phyloP scores from a whole-genome alignment of 2,113 vertebrate species.

The Peucedramus taeniatus region DNA sequence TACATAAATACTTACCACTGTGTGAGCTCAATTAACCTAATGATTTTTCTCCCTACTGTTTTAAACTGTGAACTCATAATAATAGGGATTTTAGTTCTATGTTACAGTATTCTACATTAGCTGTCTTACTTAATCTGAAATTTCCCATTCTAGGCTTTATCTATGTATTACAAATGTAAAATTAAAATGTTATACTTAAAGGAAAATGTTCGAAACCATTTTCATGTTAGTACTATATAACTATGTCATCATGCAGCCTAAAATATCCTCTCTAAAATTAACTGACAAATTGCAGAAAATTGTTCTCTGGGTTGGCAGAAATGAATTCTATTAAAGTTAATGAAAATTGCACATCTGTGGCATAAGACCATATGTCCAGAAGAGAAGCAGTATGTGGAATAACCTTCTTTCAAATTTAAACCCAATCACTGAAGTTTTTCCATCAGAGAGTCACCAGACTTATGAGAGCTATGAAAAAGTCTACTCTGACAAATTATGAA shows the following conservation, averaged over 20 bases:
- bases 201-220: background rate
- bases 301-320: background rate
- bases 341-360: background rate
- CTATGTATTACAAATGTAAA: background rate
- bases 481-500: background rate
- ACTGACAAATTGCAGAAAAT: background rate
- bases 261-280: slow-evolving; percentile 11
- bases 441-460: background rate
- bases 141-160: background rate
- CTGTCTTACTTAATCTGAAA: background rate
- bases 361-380: background rate
- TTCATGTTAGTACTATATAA: background rate
- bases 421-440: background rate
- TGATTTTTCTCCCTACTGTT: background rate
- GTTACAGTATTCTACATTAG: background rate
- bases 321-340: background rate
- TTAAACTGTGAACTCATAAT: background rate
- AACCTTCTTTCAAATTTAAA: background rate
- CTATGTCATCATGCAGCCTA: background rate
- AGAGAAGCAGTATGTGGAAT: background rate
- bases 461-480: background rate
- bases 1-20: background rate
- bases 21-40: background rate
- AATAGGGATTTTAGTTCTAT: background rate
- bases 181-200: background rate